Evolutionary conservation across 2,113 vertebrate species (phyloP), one percentile per base, ranked within the genome.

Genomic region (Cryptotis parvus): DNA sequence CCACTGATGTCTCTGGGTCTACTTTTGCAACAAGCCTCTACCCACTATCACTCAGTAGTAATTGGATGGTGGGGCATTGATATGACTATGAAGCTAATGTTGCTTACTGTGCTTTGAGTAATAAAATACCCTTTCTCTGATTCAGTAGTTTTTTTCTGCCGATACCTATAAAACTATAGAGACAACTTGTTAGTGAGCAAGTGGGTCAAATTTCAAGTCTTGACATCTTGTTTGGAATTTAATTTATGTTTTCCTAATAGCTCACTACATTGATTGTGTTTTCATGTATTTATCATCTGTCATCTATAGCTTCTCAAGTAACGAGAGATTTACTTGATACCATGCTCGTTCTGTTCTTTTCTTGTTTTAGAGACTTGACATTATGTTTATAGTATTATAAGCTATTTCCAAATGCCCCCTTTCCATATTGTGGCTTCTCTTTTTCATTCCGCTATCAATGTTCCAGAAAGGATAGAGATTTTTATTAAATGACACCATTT

Each of bases 121-220:
- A 89, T 68, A 68, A 89, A 85, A 15, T 65, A 6, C 58, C 39
- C 66, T 66, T 84, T 78, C 41, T 84, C 75, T 89, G 74, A 66
- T 15, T 27, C 26, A 63, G n/a, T 77, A 84, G 41, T 84, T 41
- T 77, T 78, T 73, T 66, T 79, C 45, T 55, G 24, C 80, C 66
- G 55, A 65, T 2, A 9, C 31, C 29, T n/a, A 22, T 79, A 52
- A 74, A 27, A 73, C 15, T 33, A 33, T 41, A 78, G 65, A 73
- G n/a, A 61, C n/a, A 93, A 73, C 29, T 84, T 55, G 63, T 88
- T 92, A 49, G 33, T n/a, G 22, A 65, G 52, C 31, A 84, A 84
- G 31, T 73, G 35, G 31, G 43, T 4, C 75, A 45, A 75, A 89
- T 84, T 24, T 31, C 26, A 79, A 41, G 35, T 70, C 35, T 92